A percentile compares a stretch with the other conserved stretches of the same genome.
These are phyloP conservation scores for Spondyliosoma cantharus DNA, from an alignment of 2,797 vertebrate genomes.

Conservation along the genomic window DNA sequence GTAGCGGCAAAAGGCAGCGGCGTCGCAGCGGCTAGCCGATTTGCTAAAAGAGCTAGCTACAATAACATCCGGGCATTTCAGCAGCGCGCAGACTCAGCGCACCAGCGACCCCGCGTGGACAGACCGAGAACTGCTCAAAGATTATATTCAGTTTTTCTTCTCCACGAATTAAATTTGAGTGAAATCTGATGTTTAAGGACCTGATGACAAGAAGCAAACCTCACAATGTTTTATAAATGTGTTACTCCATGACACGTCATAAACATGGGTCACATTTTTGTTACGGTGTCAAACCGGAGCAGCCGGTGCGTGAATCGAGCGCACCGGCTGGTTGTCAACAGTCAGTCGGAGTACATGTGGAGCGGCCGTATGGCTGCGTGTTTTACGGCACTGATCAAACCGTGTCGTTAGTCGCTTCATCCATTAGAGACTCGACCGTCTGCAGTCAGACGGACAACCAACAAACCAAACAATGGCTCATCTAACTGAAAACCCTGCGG, in stretches of 20 bases:
- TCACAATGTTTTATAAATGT: too few species aligned
- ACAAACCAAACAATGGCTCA: slow-evolving; percentile 75
- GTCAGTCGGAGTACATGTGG: neutral
- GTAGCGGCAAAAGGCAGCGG: slow-evolving; percentile 66
- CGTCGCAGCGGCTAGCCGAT: slow-evolving; percentile 75
- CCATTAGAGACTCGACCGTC: accelerated
- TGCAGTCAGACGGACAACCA: neutral
- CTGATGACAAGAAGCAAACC: too few species aligned
- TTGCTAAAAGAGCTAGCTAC: slow-evolving; percentile 79
- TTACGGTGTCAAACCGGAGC: too few species aligned
- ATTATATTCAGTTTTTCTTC: neutral
- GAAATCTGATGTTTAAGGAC: neutral
- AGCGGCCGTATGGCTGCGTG: slow-evolving; percentile 19
- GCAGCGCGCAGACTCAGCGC: slow-evolving; percentile 5
- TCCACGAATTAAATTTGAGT: neutral
- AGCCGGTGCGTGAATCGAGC: slow-evolving; percentile 4
- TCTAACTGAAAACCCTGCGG: slow-evolving; percentile 79
- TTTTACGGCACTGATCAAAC: slow-evolving; percentile 2
- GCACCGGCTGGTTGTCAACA: neutral
- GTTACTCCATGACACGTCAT: too few species aligned
- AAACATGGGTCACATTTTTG: too few species aligned
- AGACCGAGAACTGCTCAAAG: neutral
- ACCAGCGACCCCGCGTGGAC: slow-evolving; percentile 33
- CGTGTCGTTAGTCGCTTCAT: neutral
- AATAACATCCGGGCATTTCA: slow-evolving; percentile 83